Conservation (phyloP, 2,888 invertebrate genomes). For the Sceliomorpha sp. region DNA sequence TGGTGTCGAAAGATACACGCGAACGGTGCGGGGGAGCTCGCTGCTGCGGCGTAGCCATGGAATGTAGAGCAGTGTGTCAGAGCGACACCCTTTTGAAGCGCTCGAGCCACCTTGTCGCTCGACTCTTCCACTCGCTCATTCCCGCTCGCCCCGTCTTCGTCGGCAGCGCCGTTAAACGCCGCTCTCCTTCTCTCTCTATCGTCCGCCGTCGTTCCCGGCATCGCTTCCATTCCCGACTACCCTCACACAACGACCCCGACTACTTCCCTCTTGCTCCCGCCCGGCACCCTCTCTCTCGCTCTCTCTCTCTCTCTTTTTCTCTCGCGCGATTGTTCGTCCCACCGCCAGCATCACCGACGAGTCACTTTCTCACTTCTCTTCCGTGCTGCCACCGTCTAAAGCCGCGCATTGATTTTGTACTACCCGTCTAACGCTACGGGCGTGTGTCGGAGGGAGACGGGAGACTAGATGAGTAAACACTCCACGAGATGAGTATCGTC, state of each 20-base stretch:
- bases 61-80: constrained; percentile 77
- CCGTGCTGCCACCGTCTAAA: constrained; percentile 48
- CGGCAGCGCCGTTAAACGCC: constrained; percentile 25
- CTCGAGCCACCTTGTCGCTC: constrained; percentile 52
- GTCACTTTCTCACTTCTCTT: constrained; percentile 61
- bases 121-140: constrained; percentile 38
- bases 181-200: constrained; percentile 29
- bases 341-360: constrained; percentile 41
- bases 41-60: constrained; percentile 60
- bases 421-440: constrained; percentile 50
- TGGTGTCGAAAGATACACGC: constrained; percentile 30
- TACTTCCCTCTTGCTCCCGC: constrained; percentile 17
- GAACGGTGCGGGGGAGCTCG: constrained; percentile 41
- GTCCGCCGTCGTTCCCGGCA: constrained; percentile 30
- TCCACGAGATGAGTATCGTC: constrained; percentile 24
- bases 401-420: constrained; percentile 69
- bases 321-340: constrained; percentile 9
- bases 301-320: constrained; percentile 21
- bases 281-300: constrained; percentile 10
- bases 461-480: constrained; percentile 61
- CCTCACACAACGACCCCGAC: constrained; percentile 20
- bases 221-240: constrained; percentile 22
- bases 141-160: constrained; percentile 17
- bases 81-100: constrained; percentile 70
- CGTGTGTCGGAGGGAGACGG: too few species aligned